These are phyloP conservation scores for Dascyllus trimaculatus DNA, from an alignment of 2,113 vertebrate species.

Conservation along the genomic window DNA sequence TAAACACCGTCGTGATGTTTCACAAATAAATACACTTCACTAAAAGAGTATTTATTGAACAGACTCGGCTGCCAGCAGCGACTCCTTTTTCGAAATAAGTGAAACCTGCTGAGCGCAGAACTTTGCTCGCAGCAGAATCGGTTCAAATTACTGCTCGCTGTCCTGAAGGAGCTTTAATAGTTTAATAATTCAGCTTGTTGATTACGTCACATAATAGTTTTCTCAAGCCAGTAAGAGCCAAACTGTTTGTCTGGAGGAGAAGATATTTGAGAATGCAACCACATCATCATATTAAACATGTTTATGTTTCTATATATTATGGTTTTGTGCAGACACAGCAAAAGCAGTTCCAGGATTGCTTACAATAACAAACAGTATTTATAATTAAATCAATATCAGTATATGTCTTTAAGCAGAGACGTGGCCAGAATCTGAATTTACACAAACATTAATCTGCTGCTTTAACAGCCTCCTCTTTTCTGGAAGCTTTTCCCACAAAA, in stretches of 20 bases:
- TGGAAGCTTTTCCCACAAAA: conserved; percentile 5
- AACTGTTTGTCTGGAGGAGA: not conserved
- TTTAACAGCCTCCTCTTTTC: conserved; percentile 9
- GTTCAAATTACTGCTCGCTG: conserved; percentile 1
- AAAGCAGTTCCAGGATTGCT: not conserved
- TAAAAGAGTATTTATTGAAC: conserved; percentile 26
- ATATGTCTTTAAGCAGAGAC: no score
- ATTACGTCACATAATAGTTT: conserved; percentile 12
- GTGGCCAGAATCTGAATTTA: no score
- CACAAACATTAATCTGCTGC: not conserved
- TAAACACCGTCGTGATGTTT: conserved; percentile 1
- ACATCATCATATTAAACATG: not conserved
- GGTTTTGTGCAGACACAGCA: not conserved
- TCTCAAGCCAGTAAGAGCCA: conserved; percentile 21
- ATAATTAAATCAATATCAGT: no score
- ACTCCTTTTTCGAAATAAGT: not conserved
- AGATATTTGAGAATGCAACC: not conserved
- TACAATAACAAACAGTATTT: not conserved
- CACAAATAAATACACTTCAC: conserved; percentile 10
- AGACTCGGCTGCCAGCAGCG: not conserved
- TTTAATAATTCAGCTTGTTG: conserved; percentile 26
- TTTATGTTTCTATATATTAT: not conserved
- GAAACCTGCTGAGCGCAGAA: conserved; percentile 8
- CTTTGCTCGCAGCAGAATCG: conserved; percentile 4
- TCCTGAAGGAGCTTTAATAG: conserved; percentile 26